phyloP scores from a whole-genome alignment of 2,888 invertebrate species.

The Cephus pulcher region DNA sequence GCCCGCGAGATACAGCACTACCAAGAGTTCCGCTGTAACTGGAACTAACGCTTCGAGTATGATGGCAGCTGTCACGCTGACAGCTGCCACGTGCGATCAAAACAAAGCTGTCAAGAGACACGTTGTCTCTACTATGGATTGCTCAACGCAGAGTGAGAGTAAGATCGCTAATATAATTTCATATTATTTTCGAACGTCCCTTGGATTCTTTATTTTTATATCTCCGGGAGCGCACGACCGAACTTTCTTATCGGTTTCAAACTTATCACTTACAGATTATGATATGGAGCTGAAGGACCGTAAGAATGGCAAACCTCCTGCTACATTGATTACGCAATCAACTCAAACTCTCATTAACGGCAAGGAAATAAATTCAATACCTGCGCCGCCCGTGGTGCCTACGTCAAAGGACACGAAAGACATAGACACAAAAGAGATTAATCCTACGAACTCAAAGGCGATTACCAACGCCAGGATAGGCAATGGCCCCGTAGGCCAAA shows the following conservation, averaged over 20 bases:
- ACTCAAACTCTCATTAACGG: slow-evolving; percentile 56
- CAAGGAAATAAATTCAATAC: slow-evolving; percentile 36
- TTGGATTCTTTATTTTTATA: background rate
- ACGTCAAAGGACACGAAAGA: background rate
- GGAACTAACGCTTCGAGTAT: slow-evolving; percentile 72
- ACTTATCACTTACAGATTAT: slow-evolving; percentile 41
- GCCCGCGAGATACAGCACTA: slow-evolving; percentile 76
- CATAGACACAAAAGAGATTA: background rate
- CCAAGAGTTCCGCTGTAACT: slow-evolving; percentile 72
- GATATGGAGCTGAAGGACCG: slow-evolving; percentile 54
- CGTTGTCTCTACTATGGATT: slow-evolving; percentile 63
- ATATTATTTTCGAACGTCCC: background rate
- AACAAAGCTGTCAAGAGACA: slow-evolving; percentile 76
- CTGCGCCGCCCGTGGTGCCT: slow-evolving; percentile 25
- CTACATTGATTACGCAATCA: slow-evolving; percentile 44
- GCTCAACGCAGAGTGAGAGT: slow-evolving; percentile 63
- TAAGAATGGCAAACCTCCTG: slow-evolving; percentile 48
- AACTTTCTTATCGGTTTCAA: background rate
- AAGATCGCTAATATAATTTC: slow-evolving; percentile 27
- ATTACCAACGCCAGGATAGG: slow-evolving; percentile 54
- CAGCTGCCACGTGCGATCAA: slow-evolving; percentile 76
- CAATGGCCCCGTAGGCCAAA: slow-evolving; percentile 55
- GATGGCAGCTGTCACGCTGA: slow-evolving; percentile 77
- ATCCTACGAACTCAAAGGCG: slow-evolving; percentile 28
- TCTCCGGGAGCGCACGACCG: background rate